Base-by-base conservation (phyloP, 2,113 vertebrate genomes). In the Morone saxatilis region DNA sequence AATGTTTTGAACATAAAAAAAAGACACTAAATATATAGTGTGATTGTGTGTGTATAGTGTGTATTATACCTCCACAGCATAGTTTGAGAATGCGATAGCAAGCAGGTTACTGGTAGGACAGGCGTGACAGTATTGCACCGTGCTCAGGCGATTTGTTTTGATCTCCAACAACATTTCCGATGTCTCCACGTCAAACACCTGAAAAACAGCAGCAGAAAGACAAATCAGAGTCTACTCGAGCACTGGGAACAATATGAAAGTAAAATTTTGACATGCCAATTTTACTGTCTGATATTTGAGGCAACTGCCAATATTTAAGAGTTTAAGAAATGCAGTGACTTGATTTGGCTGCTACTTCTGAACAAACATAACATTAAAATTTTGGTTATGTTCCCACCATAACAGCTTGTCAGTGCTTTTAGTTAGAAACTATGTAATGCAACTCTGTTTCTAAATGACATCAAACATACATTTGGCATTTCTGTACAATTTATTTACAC, bases 51-150 rank as follows among this genome's bases (percentile, higher is more conserved):
- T 40, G 2, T 40, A 12, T 2, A 4, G 60, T 25, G 1, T 16
- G 40, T 25, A 7, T 62, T 8, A 0, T 91, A 99, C 98, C 97
- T 99, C 98, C 74, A 99, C 96, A 56, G 95, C 95, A 63, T 97
- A 98, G 80, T 98, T 98, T 40, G 98, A 97, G 86, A 98, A 96
- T 0, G 97, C 97, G 48, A 99, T 91, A 6, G 98, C 96, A 22
- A 97, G 95, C 81, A 99, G 94, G 80, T 96, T 95, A 76, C 95
- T 96, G 66, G 89, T 94, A 0, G 97, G 95, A 80, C 96, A 99
- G 60, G 97, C 96, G 71, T 98, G 96, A 53, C 97, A 98, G 88
- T 96, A 97, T 1, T 97, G 97, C 80, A 99, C 96, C 11, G 94
- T 97, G 89, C 96, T 97, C 50, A 97, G 93, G 38, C 96, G 95